Base-by-base conservation (phyloP, 64 coral and sea anemone genomes). In the Acropora yongei region DNA sequence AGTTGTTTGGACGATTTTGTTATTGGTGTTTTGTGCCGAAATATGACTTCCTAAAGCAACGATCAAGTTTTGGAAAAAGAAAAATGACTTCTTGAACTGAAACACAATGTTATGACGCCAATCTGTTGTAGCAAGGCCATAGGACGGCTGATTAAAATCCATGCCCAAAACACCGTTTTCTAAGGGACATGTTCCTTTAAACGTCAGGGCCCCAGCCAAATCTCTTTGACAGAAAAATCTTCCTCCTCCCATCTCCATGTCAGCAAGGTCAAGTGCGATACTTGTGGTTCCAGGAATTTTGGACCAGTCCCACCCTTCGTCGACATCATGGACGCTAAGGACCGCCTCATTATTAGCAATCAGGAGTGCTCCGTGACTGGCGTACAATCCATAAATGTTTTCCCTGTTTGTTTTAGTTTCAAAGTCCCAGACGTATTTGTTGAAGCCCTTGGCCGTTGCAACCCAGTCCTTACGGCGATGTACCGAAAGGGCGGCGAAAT, bases 261-360 rank as follows among this genome's bases (percentile, higher is more conserved):
- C 88, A 9, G 82, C 47, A 3, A 74, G 9, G 6, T 78, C 79
- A 16, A 94, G 17, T 1, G 11, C 48, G 10, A 98, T 84, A 1
- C 92, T 87, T 78, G 96, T 98, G 10, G 96, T 61, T 2, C 96
- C 96, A 12, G 96, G 96, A 66, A 98, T 42, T 72, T 92, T 91
- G 3, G 80, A 50, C 96, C 96, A 98, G 47, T 98, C 96, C 96
- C 96, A 98, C 72, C 96, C 96, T 16, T 88, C 84, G 2, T 88
- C 30, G 41, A 98, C 89, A 13, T 94, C 92, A 17, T 98, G 79
- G 5, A 71, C 57, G 16, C 19, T 7, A 39, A 98, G 74, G 0
- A 78, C 13, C 1, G 14, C 6, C 79, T 98, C 95, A 16, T 75
- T 87, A 49, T 98, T 98, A 1, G 96, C 50, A 78, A 98, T 91